A percentile compares a stretch with the other conserved stretches of the same genome.
Evolutionary conservation across 2,888 invertebrate genomes (phyloP).

Genomic region (Ecliptopera silaceata): DNA sequence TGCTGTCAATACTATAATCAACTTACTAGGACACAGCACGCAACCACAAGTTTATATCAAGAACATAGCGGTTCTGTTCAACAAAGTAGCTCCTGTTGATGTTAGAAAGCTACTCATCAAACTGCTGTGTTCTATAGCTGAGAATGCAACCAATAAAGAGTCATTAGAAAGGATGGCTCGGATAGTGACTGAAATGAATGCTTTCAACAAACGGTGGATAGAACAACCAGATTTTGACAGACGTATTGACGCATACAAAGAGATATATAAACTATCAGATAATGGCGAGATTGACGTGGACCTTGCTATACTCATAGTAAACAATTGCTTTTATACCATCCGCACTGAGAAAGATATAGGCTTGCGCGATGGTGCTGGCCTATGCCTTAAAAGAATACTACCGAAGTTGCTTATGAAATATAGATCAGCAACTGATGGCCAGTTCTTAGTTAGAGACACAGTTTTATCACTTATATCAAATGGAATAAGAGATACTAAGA

Average conservation of each 20-base stretch:
- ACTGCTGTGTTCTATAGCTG: slow-evolving; percentile 84
- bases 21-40: slow-evolving; percentile 87
- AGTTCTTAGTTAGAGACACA: slow-evolving; percentile 88
- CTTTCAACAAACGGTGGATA: slow-evolving; percentile 93
- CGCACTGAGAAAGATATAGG: slow-evolving; percentile 92
- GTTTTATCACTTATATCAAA: slow-evolving; percentile 88
- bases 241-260: slow-evolving; percentile 90
- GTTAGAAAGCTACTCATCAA: slow-evolving; percentile 87
- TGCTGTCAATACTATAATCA: slow-evolving; percentile 88
- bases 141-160: slow-evolving; percentile 66
- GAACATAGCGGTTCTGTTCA: slow-evolving; percentile 88
- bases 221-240: slow-evolving; percentile 96
- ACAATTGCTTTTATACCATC: slow-evolving; percentile 92
- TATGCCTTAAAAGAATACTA: slow-evolving; percentile 88
- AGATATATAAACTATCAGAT: slow-evolving; percentile 82
- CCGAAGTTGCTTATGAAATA: slow-evolving; percentile 84
- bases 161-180: slow-evolving; percentile 77
- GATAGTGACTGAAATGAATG: slow-evolving; percentile 88
- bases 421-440: slow-evolving; percentile 81
- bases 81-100: slow-evolving; percentile 84
- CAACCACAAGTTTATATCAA: slow-evolving; percentile 86
- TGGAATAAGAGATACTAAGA: slow-evolving; percentile 87
- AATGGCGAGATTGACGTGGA: slow-evolving; percentile 83
- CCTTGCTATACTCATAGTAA: slow-evolving; percentile 88
- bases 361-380: slow-evolving; percentile 89